These are phyloP conservation scores for Pelagia noctiluca DNA, from an alignment of 30 jellyfish, hydroid and myxozoan species.

Conservation along the genomic window DNA sequence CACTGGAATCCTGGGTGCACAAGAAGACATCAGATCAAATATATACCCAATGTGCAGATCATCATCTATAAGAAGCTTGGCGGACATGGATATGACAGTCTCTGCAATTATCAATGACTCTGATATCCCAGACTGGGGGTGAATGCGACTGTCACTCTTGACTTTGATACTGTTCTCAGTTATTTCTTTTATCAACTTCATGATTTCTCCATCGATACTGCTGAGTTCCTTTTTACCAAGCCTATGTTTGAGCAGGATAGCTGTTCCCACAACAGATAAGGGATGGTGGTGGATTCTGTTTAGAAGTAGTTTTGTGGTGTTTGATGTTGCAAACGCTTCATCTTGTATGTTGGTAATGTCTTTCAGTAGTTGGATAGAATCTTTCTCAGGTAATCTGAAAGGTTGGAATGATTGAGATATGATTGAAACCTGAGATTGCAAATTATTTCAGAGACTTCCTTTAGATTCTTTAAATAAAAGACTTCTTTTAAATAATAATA, in stretches of 20 bases:
- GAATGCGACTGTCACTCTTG: slow-evolving; percentile 19
- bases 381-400: slow-evolving; percentile 70
- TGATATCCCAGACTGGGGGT: slow-evolving; percentile 40
- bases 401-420: background rate
- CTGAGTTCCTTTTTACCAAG: slow-evolving; percentile 59
- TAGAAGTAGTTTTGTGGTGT: slow-evolving; percentile 35
- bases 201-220: slow-evolving; percentile 79
- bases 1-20: slow-evolving; percentile 78
- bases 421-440: background rate
- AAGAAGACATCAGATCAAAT: slow-evolving; percentile 82
- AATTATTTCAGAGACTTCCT: slow-evolving; percentile 39
- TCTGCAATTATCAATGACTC: slow-evolving; percentile 80
- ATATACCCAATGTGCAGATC: slow-evolving; percentile 70
- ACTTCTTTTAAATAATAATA: too few relatives aligned
- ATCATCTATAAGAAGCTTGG: slow-evolving; percentile 39
- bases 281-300: slow-evolving; percentile 65
- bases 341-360: slow-evolving; percentile 67
- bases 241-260: slow-evolving; percentile 59
- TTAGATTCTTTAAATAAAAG: too few relatives aligned
- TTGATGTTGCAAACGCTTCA: slow-evolving; percentile 53
- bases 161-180: slow-evolving; percentile 45
- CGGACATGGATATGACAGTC: slow-evolving; percentile 85
- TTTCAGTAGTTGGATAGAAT: slow-evolving; percentile 69
- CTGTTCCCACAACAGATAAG: slow-evolving; percentile 80
- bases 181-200: slow-evolving; percentile 55